Evolutionary conservation across 2,113 vertebrate species (phyloP).

Genomic region (Hoplias malabaricus): DNA sequence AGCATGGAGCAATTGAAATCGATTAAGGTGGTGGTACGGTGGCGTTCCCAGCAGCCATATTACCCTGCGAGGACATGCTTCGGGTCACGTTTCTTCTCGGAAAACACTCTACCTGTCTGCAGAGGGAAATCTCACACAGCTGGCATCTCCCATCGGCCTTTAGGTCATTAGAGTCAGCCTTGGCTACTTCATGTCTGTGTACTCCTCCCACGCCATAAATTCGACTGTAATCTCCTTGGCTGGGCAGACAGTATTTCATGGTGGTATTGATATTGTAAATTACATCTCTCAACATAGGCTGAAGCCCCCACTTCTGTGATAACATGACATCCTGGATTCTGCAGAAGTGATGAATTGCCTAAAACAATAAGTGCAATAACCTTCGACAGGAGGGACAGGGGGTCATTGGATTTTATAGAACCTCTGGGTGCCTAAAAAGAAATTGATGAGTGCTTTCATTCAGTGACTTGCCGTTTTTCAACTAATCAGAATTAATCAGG

Average conservation of each 20-base stretch:
- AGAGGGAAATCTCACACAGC: not conserved
- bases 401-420: not conserved
- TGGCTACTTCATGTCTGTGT: not conserved
- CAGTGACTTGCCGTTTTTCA: not conserved
- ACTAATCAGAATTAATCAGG: constrained; percentile 8
- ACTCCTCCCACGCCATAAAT: not conserved
- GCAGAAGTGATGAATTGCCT: constrained; percentile 9
- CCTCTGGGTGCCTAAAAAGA: not conserved
- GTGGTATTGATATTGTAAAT: constrained; percentile 6
- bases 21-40: not conserved
- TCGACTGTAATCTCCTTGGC: not conserved
- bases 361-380: not conserved
- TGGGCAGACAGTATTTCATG: constrained; percentile 3
- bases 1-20: not conserved
- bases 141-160: not conserved
- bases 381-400: not conserved
- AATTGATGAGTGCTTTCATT: not conserved
- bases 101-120: not conserved
- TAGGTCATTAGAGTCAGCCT: not conserved
- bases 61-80: not conserved
- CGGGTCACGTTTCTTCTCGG: constrained; percentile 6
- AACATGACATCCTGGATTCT: not conserved
- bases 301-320: not conserved
- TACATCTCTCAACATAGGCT: not conserved
- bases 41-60: not conserved